phyloP scores from a whole-genome alignment of 2,797 vertebrate genomes.

The Cephalopachus bancanus region DNA sequence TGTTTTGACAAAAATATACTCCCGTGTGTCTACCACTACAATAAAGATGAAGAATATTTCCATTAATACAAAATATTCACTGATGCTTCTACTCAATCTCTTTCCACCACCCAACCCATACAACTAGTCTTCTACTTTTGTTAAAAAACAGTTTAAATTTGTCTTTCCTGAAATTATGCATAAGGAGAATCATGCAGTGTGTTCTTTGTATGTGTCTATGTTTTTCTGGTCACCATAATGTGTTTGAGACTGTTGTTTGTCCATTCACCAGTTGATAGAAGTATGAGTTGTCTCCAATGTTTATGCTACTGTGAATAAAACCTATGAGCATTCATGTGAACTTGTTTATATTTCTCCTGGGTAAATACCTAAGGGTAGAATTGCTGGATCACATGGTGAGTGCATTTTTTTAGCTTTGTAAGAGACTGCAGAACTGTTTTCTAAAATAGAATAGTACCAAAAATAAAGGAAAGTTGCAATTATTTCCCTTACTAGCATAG shows the following conservation, averaged over 20 bases:
- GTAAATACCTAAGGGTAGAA: background rate
- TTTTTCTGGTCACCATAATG: background rate
- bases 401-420: slow-evolving; percentile 14
- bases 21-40: background rate
- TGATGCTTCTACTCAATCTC: background rate
- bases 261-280: background rate
- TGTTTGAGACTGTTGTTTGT: background rate
- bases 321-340: background rate
- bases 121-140: background rate
- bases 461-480: background rate
- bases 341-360: background rate
- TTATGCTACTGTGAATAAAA: background rate
- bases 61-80: background rate
- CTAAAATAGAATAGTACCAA: background rate
- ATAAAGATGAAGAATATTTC: background rate
- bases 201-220: background rate
- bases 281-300: background rate
- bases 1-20: background rate
- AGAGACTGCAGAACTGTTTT: slow-evolving; percentile 34
- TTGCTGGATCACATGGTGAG: background rate
- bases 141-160: background rate
- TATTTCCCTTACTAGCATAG: background rate
- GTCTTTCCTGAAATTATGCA: background rate
- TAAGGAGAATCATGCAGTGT: background rate
- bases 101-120: background rate